Evolutionary conservation across 1,140 invertebrate species (phyloP).

Genomic region (Drosophila asahinai): DNA sequence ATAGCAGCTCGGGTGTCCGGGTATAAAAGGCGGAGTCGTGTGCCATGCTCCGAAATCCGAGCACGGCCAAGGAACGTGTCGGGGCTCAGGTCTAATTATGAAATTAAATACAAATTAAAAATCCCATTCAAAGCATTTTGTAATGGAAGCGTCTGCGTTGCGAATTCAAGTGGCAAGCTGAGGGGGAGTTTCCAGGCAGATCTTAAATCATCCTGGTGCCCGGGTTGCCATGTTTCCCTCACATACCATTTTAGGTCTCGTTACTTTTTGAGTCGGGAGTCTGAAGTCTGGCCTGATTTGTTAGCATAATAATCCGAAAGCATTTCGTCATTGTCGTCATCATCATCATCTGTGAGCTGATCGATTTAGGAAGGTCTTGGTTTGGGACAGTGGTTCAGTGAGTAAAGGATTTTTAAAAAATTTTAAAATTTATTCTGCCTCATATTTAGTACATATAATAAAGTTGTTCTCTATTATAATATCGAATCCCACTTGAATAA

Average conservation of each 20-base stretch:
- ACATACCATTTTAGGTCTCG: background rate
- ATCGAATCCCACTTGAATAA: no score
- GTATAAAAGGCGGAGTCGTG: slow-evolving; percentile 38
- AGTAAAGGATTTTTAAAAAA: background rate
- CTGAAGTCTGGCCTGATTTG: slow-evolving; percentile 19
- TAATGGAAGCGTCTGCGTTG: slow-evolving; percentile 17
- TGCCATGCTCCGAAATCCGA: slow-evolving; percentile 60
- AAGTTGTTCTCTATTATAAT: no score
- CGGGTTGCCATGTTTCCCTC: slow-evolving; percentile 25
- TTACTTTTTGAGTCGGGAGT: background rate
- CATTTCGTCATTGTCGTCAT: slow-evolving; percentile 47
- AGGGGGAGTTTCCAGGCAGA: slow-evolving; percentile 8
- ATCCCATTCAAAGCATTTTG: slow-evolving; percentile 51
- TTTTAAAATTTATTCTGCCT: no score
- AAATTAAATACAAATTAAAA: slow-evolving; percentile 80
- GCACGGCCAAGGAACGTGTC: slow-evolving; percentile 48
- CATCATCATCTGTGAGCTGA: slow-evolving; percentile 25
- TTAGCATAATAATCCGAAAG: slow-evolving; percentile 45
- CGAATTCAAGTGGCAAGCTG: slow-evolving; percentile 22
- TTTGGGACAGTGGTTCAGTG: background rate
- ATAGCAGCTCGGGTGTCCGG: slow-evolving; percentile 16
- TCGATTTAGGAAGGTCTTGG: slow-evolving; percentile 10
- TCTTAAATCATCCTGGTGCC: slow-evolving; percentile 14
- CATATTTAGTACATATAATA: no score
- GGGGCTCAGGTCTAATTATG: slow-evolving; percentile 74